Evolutionary conservation across 1,140 invertebrate genomes (phyloP).

Genomic region (Pentalonia nigronervosa): DNA sequence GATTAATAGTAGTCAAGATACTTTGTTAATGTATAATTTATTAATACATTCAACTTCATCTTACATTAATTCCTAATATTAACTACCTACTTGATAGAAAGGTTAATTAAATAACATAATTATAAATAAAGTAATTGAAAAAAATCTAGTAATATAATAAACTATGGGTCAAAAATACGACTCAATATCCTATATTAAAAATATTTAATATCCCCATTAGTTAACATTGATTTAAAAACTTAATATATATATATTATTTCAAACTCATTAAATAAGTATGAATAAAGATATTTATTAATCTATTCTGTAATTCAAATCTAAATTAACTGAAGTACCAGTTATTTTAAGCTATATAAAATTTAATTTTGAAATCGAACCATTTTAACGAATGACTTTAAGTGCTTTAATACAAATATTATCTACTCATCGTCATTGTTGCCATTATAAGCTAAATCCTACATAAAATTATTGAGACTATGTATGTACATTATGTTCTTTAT

Average conservation of each 20-base stretch:
- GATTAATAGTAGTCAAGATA: background rate
- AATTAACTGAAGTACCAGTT: background rate
- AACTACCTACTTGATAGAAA: background rate
- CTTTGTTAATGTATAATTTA: background rate
- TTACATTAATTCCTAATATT: background rate
- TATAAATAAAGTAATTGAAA: background rate
- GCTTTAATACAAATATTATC: constrained; percentile 22
- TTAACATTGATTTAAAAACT: too few species aligned
- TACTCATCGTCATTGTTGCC: background rate
- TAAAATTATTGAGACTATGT: too few species aligned
- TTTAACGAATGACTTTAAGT: background rate
- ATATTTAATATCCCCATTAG: too few species aligned
- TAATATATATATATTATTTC: too few species aligned
- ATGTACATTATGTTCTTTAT: too few species aligned
- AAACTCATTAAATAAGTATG: background rate
- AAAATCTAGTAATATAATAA: background rate
- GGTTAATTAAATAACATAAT: background rate
- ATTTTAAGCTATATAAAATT: background rate
- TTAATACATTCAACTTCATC: background rate
- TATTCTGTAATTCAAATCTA: background rate
- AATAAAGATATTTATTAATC: background rate
- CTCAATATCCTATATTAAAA: too few species aligned
- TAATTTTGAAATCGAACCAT: background rate
- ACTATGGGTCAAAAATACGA: background rate
- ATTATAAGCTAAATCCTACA: background rate